phyloP scores from a whole-genome alignment of 2,888 invertebrate genomes.

The Marronus borbonicus region DNA sequence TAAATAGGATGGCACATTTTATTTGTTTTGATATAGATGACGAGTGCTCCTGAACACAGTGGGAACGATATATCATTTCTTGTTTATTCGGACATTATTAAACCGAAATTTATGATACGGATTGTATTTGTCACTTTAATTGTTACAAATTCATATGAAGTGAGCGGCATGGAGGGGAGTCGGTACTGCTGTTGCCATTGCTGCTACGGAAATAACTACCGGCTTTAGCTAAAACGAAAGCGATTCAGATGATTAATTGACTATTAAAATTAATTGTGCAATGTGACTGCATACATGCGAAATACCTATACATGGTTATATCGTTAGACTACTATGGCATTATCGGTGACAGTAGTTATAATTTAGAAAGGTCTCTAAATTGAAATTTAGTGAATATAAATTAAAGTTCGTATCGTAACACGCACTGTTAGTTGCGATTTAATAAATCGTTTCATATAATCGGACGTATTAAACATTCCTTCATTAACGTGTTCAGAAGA shows the following conservation, averaged over 20 bases:
- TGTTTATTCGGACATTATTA: slow-evolving; percentile 60
- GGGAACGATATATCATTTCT: slow-evolving; percentile 54
- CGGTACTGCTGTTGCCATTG: slow-evolving; percentile 51
- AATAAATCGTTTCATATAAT: no score
- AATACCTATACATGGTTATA: slow-evolving; percentile 6
- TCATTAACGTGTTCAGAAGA: no score
- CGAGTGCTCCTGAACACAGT: slow-evolving; percentile 40
- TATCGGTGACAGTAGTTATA: slow-evolving; percentile 9
- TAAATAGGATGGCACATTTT: slow-evolving; percentile 33
- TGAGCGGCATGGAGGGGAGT: slow-evolving; percentile 1
- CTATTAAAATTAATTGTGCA: slow-evolving; percentile 45
- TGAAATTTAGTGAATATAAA: slow-evolving; percentile 7
- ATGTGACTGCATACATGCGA: slow-evolving; percentile 8
- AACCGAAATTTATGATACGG: slow-evolving; percentile 66
- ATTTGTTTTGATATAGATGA: slow-evolving; percentile 51
- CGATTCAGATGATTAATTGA: slow-evolving; percentile 47
- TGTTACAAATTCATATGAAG: slow-evolving; percentile 61
- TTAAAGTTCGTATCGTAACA: neutral
- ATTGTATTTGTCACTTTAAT: slow-evolving; percentile 68
- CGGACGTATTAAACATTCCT: no score
- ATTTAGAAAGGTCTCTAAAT: slow-evolving; percentile 4
- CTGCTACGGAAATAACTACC: slow-evolving; percentile 52
- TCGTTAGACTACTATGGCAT: slow-evolving; percentile 4
- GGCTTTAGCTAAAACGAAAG: slow-evolving; percentile 52
- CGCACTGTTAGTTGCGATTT: neutral